Percentiles rank a stretch among this genome's conserved stretches.
These are phyloP conservation scores for Cheumatopsyche charites DNA, from an alignment of 1,140 invertebrate species.

Conservation along the genomic window DNA sequence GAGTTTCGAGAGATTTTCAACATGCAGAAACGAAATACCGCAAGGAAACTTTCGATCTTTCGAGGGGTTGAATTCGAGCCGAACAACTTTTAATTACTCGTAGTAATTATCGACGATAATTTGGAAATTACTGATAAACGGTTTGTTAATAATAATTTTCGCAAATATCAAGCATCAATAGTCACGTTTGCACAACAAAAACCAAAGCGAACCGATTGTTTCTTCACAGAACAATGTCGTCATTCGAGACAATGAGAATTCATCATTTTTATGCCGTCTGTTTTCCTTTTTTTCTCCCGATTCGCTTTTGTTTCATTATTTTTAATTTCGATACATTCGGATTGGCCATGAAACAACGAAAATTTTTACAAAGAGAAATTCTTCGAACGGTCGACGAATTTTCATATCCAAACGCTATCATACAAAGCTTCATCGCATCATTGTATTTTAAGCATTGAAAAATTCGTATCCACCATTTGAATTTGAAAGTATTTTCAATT, in stretches of 20 bases:
- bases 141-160: conserved; percentile 27
- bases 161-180: conserved; percentile 16
- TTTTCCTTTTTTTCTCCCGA: neutral
- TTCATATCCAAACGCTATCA: no score
- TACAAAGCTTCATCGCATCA: no score
- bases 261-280: conserved; percentile 7
- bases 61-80: no score
- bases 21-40: neutral
- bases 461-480: no score
- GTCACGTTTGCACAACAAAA: conserved; percentile 10
- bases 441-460: no score
- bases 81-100: neutral
- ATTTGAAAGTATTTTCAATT: no score
- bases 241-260: conserved; percentile 20
- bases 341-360: conserved; percentile 6
- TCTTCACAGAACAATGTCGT: conserved; percentile 21
- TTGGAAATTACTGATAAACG: neutral
- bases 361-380: neutral
- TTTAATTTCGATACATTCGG: neutral
- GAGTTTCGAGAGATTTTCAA: neutral
- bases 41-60: no score
- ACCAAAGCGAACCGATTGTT: conserved; percentile 18
- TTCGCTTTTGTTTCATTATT: conserved; percentile 2
- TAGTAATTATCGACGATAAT: neutral
- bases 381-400: no score